Base-by-base conservation (phyloP, 1,140 invertebrate genomes). In the Brachionus rotundiformis region DNA sequence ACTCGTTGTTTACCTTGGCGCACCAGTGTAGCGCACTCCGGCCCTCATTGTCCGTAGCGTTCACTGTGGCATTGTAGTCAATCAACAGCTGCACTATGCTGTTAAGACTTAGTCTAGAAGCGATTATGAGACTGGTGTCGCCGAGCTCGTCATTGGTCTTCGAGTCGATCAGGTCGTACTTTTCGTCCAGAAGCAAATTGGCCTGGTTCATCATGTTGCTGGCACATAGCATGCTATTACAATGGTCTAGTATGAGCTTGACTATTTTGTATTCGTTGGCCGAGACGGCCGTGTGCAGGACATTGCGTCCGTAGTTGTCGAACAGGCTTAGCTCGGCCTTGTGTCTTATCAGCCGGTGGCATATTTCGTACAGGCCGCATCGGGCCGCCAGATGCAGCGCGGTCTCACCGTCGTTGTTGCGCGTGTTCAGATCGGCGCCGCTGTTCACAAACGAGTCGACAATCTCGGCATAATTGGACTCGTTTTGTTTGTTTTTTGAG, bases 381-480 rank as follows among this genome's bases (percentile, higher is more conserved):
- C 76, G 19, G 6, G 88, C 84, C 23, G 89, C 89, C 77, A 90
- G 82, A 84, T 90, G 89, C 7, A 90, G 84, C 4, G 89, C 85
- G n/a, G 87, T 88, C 39, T 88, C 84, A 7, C 86, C 85, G 84
- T 95, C 95, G 86, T 94, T 91, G 54, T 94, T 94, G 81, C 90
- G 87, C 8, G 93, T 93, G 89, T 95, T 95, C 0, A 96, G 90
- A 88, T 97, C 91, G 2, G 94, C 54, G 16, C 94, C 95, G 85
- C 92, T 91, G 73, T 92, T 91, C 16, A 98, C 85, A 31, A 99
- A 87, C 44, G 92, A 84, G 54, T 79, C 76, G 25, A 79, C n/a
- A 10, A 54, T 31, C 16, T 79, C 76, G 16, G 47, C 29, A 29
- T 3, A 54, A 11, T 76, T 54, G 0, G 47, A 59, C 27, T 63